Evolutionary conservation across 2,113 vertebrate genomes (phyloP), one percentile per base, ranked within the genome.

Genomic region (Eudorcas thomsonii): DNA sequence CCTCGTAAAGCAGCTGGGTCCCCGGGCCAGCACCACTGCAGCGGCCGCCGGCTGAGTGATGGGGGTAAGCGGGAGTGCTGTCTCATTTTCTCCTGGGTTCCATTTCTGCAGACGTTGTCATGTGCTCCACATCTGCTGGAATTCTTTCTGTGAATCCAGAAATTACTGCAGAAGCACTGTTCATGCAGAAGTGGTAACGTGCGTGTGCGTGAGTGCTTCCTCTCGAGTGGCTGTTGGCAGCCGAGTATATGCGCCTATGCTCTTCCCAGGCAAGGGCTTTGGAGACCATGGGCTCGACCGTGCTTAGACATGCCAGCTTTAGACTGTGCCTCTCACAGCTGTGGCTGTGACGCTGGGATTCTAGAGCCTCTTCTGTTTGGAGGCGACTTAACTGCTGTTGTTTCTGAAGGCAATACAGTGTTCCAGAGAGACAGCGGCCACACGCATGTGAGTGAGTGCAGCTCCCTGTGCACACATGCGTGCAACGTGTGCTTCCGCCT

Each of bases 321-420:
- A 89, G 80, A 64, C 60, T 92, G 39, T 54, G 67, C 28, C 93
- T 89, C 91, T 90, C 97, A 96, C 91, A 97, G 88, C 91, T 98
- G 91, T 93, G 48, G 25, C 88, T 97, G 96, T 80, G 59, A 71
- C 96, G 74, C 45, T 62, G 33, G 55, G 50, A 28, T 90, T 93
- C 39, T 64, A 57, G 55, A 93, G 60, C 43, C 54, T 45, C 50
- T 15, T 86, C 77, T 94, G 0, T 67, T 91, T 91, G 91, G 54
- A 81, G 83, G 93, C 48, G n/a, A 36, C 17, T 84, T 93, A 86
- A 64, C 50, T 71, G 26, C 74, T 90, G 39, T 64, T 95, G 16
- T 81, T 67, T 94, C 55, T 96, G 93, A 96, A 91, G 33, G 67
- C 82, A 26, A 21, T 43, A 83, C 6, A 33, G 11, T 89, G 64